Evolutionary conservation across 1,140 invertebrate species (phyloP).

Genomic region (Eumeta japonica): DNA sequence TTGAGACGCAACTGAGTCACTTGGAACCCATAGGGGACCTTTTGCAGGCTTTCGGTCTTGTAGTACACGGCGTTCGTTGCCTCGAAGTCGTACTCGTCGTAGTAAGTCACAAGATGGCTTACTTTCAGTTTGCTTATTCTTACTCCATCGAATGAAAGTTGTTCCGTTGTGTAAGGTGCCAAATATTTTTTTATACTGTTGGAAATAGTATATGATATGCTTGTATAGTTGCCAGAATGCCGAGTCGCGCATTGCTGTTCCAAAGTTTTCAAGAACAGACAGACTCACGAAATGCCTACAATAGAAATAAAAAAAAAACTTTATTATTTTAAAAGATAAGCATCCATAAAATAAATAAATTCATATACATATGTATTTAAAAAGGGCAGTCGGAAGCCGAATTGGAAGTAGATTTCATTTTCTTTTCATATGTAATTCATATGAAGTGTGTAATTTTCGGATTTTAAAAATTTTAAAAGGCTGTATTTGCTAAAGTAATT

Average conservation of each 20-base stretch:
- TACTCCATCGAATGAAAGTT: slow-evolving; percentile 60
- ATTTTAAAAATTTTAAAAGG: neutral
- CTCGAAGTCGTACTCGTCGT: slow-evolving; percentile 57
- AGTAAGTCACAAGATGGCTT: slow-evolving; percentile 56
- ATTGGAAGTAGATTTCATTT: no score
- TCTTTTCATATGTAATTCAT: no score
- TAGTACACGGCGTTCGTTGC: slow-evolving; percentile 46
- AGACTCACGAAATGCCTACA: slow-evolving; percentile 49
- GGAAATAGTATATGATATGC: slow-evolving; percentile 59
- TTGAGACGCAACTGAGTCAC: slow-evolving; percentile 62
- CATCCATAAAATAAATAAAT: neutral
- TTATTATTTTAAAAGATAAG: no score
- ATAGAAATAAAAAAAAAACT: slow-evolving; percentile 23
- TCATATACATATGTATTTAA: neutral
- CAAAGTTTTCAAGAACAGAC: slow-evolving; percentile 54
- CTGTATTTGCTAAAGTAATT: neutral
- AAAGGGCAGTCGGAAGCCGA: no score
- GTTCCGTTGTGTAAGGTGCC: slow-evolving; percentile 60
- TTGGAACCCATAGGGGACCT: slow-evolving; percentile 27
- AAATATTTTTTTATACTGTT: slow-evolving; percentile 60
- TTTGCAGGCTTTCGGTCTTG: slow-evolving; percentile 23
- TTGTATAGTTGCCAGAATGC: slow-evolving; percentile 63
- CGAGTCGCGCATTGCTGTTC: slow-evolving; percentile 64
- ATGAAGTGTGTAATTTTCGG: no score
- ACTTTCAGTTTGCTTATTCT: slow-evolving; percentile 58